phyloP scores from a whole-genome alignment of 2,113 vertebrate genomes.

The Fregata magnificens region DNA sequence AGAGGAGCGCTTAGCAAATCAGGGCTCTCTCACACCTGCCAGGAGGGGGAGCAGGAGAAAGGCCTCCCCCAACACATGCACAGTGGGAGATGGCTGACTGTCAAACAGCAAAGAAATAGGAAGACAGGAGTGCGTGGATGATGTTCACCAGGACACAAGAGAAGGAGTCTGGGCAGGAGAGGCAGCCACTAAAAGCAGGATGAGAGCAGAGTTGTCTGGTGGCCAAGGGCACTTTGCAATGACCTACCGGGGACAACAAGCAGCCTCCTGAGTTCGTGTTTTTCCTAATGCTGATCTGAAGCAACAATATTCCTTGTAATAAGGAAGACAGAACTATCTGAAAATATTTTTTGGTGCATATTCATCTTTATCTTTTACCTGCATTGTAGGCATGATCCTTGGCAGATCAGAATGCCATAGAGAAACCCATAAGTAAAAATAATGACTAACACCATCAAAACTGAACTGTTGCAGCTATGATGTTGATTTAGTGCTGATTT shows the following conservation, averaged over 20 bases:
- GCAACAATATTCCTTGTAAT: not conserved
- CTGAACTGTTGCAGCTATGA: not conserved
- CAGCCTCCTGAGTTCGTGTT: not conserved
- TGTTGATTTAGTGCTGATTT: not conserved
- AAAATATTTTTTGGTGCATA: not conserved
- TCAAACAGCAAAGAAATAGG: not conserved
- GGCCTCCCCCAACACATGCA: not conserved
- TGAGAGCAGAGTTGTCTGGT: not conserved
- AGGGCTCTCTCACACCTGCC: not conserved
- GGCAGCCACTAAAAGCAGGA: not conserved
- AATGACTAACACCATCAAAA: not conserved
- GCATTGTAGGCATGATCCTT: not conserved
- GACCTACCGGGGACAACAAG: not conserved
- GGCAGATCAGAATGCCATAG: not conserved
- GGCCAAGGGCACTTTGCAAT: not conserved
- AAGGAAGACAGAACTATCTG: not conserved
- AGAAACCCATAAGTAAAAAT: not conserved
- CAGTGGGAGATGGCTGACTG: not conserved
- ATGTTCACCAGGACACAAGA: not conserved
- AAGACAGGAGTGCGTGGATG: not conserved
- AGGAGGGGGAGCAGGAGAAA: not conserved
- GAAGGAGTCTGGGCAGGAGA: not conserved
- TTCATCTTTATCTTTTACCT: not conserved
- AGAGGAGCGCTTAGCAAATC: not conserved
- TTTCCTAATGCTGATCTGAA: not conserved